Conservation (phyloP, 2,113 vertebrate species). For the Labrus mixtus region DNA sequence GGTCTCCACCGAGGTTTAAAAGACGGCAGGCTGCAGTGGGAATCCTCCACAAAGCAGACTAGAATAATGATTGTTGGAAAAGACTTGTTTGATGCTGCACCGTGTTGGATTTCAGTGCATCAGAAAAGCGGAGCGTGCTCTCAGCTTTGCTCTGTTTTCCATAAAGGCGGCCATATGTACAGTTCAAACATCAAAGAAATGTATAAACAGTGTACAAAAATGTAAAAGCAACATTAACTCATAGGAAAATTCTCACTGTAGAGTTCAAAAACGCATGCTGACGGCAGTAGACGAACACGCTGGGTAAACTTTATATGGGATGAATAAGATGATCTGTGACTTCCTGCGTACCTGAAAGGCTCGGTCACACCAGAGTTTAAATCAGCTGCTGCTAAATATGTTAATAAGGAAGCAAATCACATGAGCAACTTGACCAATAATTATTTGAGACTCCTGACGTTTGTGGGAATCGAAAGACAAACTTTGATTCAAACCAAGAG, state of each 20-base stretch:
- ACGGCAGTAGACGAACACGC: slow-evolving; percentile 66
- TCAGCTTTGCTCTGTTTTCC: slow-evolving; percentile 36
- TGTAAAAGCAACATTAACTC: slow-evolving; percentile 48
- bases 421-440: neutral
- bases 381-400: neutral
- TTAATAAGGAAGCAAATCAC: neutral
- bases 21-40: slow-evolving; percentile 9
- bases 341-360: slow-evolving; percentile 1
- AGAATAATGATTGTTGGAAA: neutral
- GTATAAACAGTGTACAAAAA: slow-evolving; percentile 60
- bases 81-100: slow-evolving; percentile 1
- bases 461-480: neutral
- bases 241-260: slow-evolving; percentile 55
- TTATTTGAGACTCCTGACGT: neutral
- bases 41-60: neutral
- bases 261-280: slow-evolving; percentile 73
- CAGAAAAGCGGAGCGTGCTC: slow-evolving; percentile 2
- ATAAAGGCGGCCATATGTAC: slow-evolving; percentile 61
- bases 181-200: slow-evolving; percentile 24
- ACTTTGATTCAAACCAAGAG: no score
- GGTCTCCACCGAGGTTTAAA: slow-evolving; percentile 9
- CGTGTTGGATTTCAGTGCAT: slow-evolving; percentile 17
- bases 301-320: slow-evolving; percentile 38
- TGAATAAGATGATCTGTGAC: neutral
- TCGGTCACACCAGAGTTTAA: slow-evolving; percentile 29